These are phyloP conservation scores for Nesidiocoris tenuis DNA, from an alignment of 2,888 invertebrate genomes.

Conservation along the genomic window DNA sequence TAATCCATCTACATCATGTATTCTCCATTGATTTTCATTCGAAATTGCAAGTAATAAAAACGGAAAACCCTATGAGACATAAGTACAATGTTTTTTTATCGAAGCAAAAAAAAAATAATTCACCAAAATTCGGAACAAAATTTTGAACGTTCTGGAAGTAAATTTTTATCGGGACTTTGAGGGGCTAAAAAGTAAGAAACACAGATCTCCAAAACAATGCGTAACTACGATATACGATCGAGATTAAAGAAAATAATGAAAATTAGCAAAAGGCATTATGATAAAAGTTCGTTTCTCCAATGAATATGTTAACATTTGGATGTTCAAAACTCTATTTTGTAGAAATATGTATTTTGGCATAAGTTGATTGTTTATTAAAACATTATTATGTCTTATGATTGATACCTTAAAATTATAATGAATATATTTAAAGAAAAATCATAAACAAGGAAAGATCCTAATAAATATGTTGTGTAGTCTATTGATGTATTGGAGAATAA, in stretches of 20 bases:
- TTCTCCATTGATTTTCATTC: slow-evolving; percentile 40
- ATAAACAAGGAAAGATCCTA: slow-evolving; percentile 50
- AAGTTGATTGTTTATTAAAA: slow-evolving; percentile 49
- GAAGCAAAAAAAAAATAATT: no score
- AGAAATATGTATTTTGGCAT: slow-evolving; percentile 51
- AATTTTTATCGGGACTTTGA: slow-evolving; percentile 33
- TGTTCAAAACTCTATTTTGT: slow-evolving; percentile 50
- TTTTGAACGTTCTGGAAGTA: slow-evolving; percentile 11
- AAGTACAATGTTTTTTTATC: not conserved
- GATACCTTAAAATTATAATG: slow-evolving; percentile 49
- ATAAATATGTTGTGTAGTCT: slow-evolving; percentile 52
- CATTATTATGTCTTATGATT: slow-evolving; percentile 49
- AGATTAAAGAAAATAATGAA: slow-evolving; percentile 42
- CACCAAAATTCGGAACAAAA: slow-evolving; percentile 10
- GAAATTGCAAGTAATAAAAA: slow-evolving; percentile 27
- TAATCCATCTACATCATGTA: slow-evolving; percentile 43
- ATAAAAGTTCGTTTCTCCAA: slow-evolving; percentile 47
- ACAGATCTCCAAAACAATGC: slow-evolving; percentile 41
- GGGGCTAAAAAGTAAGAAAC: slow-evolving; percentile 37
- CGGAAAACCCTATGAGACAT: not conserved
- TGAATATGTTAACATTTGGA: slow-evolving; percentile 48
- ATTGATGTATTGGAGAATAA: slow-evolving; percentile 52
- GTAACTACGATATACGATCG: slow-evolving; percentile 31
- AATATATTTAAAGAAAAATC: slow-evolving; percentile 48
- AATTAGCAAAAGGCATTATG: slow-evolving; percentile 47